These are phyloP conservation scores for Myrmecobius fasciatus DNA, from an alignment of 2,113 vertebrate genomes.

Conservation along the genomic window DNA sequence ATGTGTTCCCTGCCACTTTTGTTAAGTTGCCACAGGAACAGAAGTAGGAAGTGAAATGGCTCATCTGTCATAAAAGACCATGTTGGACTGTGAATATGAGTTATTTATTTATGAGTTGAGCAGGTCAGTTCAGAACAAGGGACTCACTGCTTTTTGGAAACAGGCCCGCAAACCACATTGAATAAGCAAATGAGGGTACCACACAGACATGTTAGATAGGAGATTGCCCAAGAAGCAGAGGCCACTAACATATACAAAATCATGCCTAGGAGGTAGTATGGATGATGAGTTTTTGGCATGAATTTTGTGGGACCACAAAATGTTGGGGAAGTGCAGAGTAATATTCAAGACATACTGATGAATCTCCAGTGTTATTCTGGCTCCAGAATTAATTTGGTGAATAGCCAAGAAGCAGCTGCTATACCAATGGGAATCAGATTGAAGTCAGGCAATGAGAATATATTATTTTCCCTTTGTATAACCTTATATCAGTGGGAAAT, in stretches of 20 bases:
- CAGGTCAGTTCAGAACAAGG: neutral
- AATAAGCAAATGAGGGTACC: neutral
- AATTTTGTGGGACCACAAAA: neutral
- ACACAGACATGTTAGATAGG: neutral
- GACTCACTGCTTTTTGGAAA: neutral
- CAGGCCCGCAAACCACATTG: neutral
- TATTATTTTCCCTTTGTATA: neutral
- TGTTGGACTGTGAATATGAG: neutral
- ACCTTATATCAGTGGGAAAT: neutral
- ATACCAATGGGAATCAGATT: neutral
- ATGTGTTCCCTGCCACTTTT: neutral
- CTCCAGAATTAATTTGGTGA: neutral
- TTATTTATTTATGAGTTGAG: neutral
- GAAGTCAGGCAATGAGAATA: neutral
- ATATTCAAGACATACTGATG: neutral
- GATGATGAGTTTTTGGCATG: neutral
- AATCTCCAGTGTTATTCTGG: neutral
- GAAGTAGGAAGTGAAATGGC: neutral
- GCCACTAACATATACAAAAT: neutral
- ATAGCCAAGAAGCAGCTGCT: neutral
- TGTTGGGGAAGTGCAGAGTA: neutral
- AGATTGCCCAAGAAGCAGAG: neutral
- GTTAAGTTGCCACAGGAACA: neutral
- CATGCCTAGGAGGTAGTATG: neutral
- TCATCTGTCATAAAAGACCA: neutral